Evolutionary conservation across 2,113 vertebrate genomes (phyloP).

Genomic region (Apteryx mantelli): DNA sequence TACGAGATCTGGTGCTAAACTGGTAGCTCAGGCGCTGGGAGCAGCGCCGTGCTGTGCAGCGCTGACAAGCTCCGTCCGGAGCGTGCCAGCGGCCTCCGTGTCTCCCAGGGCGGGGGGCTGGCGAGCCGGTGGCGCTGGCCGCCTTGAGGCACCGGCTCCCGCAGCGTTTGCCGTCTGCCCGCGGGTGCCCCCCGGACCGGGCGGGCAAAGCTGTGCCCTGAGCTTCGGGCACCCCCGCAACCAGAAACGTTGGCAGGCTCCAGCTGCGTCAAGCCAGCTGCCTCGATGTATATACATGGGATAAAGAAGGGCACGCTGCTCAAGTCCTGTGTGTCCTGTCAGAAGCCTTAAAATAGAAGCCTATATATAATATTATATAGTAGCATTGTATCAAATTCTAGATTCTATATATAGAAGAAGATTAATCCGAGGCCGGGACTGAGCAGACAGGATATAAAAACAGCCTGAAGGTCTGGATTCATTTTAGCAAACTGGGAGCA

Average conservation of each 20-base stretch:
- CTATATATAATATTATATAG: not conserved
- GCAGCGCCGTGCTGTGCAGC: accelerated
- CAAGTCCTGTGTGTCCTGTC: accelerated
- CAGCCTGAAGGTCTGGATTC: not conserved
- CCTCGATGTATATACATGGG: accelerated
- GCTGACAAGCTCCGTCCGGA: not conserved
- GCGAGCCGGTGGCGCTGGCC: not conserved
- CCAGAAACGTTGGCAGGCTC: not conserved
- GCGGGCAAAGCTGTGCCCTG: not conserved
- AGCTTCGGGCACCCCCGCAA: not conserved
- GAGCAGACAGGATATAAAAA: not conserved
- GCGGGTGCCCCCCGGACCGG: not conserved
- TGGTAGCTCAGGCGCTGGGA: not conserved
- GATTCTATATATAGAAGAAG: not conserved
- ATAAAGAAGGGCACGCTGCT: not conserved
- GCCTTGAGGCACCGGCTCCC: not conserved
- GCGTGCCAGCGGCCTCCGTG: not conserved
- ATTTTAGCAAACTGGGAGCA: accelerated
- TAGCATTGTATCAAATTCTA: accelerated
- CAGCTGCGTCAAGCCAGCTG: not conserved
- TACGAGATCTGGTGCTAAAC: not conserved
- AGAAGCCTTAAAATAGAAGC: not conserved
- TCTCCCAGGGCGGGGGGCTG: accelerated
- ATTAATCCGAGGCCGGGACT: not conserved
- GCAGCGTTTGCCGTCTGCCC: not conserved